These are phyloP conservation scores for Centropus unirufus DNA, from an alignment of 2,113 vertebrate species.

Conservation along the genomic window DNA sequence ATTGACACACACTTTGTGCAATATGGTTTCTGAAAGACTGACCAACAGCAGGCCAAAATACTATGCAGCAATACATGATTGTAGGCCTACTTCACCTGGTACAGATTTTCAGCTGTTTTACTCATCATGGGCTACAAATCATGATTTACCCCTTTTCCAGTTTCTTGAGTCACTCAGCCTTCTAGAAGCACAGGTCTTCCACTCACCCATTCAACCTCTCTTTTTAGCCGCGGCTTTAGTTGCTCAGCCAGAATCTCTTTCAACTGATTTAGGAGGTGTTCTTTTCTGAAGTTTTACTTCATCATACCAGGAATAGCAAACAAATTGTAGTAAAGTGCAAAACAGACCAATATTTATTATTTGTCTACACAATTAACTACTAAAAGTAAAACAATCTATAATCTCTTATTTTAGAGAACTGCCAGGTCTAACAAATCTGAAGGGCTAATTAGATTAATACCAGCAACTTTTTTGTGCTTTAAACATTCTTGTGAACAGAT, in stretches of 20 bases:
- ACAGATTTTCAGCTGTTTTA: background rate
- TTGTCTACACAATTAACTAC: background rate
- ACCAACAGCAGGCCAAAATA: background rate
- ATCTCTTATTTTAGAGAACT: background rate
- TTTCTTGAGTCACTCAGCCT: background rate
- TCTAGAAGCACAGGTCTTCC: background rate
- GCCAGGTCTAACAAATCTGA: background rate
- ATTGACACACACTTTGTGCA: accelerated
- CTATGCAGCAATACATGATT: background rate
- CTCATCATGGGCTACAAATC: background rate
- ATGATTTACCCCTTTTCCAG: background rate
- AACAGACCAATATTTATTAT: accelerated
- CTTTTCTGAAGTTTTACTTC: background rate
- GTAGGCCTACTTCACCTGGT: background rate
- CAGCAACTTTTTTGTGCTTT: background rate
- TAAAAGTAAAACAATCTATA: background rate
- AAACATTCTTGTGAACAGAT: background rate
- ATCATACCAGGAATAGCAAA: background rate
- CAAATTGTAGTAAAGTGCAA: background rate
- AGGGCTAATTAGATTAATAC: background rate
- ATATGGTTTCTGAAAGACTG: background rate
- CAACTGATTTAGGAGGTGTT: background rate
- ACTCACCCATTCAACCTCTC: background rate
- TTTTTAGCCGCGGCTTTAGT: background rate
- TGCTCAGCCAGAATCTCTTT: background rate